These are phyloP conservation scores for Trididemnum clinides DNA, from an alignment of 23 tunicate species.

Conservation along the genomic window DNA sequence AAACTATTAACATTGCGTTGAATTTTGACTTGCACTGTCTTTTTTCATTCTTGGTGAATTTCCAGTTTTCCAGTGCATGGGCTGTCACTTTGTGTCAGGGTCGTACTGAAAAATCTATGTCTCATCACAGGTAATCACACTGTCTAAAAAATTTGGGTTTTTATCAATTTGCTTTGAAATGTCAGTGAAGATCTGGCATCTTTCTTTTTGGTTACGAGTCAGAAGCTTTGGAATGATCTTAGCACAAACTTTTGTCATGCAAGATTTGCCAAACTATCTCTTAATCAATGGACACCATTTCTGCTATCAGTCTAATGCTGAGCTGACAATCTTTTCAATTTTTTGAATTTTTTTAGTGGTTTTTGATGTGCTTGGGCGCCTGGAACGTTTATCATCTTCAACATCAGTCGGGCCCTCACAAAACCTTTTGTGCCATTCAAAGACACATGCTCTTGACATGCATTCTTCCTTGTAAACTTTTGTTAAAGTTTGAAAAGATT, in stretches of 20 bases:
- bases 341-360: neutral
- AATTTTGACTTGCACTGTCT: neutral
- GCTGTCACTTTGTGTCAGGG: constrained; percentile 12
- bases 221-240: neutral
- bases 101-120: neutral
- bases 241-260: constrained; percentile 13
- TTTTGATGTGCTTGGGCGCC: constrained; percentile 10
- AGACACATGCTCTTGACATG: neutral
- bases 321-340: neutral
- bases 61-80: constrained; percentile 6
- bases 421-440: neutral
- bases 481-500: neutral
- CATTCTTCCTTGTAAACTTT: neutral
- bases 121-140: neutral
- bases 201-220: neutral
- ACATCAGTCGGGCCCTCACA: neutral
- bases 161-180: neutral
- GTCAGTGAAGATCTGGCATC: neutral
- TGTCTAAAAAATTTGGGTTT: neutral
- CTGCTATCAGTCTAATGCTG: neutral
- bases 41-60: neutral
- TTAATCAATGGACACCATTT: neutral
- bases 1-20: neutral
- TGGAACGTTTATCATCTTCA: neutral
- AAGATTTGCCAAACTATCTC: neutral